Base-by-base conservation (phyloP, 2,797 vertebrate species). In the Phataginus tetradactyla region DNA sequence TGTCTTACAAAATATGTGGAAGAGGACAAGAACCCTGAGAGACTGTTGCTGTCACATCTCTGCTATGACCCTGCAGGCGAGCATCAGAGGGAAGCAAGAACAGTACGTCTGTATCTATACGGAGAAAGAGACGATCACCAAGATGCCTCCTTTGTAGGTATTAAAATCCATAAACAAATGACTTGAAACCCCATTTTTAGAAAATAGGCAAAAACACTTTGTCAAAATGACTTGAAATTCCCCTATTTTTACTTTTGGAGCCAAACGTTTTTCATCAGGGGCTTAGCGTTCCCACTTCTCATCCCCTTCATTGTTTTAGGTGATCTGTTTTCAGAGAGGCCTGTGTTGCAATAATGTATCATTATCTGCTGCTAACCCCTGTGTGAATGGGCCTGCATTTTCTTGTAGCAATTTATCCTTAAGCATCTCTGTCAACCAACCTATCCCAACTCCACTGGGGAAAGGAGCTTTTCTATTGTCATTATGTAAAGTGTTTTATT, bases 401-500 rank as follows among this genome's bases (percentile, higher is more conserved):
- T 21, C 29, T 87, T 37, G 18, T 23, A 97, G 18, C 10, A 94
- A 79, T 93, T 80, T 39, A 86, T 90, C 34, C 6, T 66, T 57
- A 95, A 39, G 1, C 13, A 86, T 97, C 49, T 21, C 12, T 53
- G 59, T 91, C 7, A 95, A 97, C 86, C 0, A 81, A 42, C 0
- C 0, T 61, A 0, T 25, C 71, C 69, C 7, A 66, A 68, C 91
- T 86, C 21, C 23, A 21, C 9, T 83, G 87, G 45, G 49, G 49
- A 95, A 96, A 42, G 7, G 34, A 78, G 12, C 7, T 68, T 95
- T 49, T n/a, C 37, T 86, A 1, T 93, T 94, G 34, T 39, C 93
- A 96, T 88, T 32, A 97, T 96, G 68, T 87, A 92, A 97, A 97
- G 79, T 15, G 57, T 9, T 80, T 86, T 94, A 84, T 97, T 92